Percentiles rank a stretch among this genome's conserved stretches.
Evolutionary conservation across 2,888 invertebrate genomes (phyloP).

Genomic region (Ophraella communa): DNA sequence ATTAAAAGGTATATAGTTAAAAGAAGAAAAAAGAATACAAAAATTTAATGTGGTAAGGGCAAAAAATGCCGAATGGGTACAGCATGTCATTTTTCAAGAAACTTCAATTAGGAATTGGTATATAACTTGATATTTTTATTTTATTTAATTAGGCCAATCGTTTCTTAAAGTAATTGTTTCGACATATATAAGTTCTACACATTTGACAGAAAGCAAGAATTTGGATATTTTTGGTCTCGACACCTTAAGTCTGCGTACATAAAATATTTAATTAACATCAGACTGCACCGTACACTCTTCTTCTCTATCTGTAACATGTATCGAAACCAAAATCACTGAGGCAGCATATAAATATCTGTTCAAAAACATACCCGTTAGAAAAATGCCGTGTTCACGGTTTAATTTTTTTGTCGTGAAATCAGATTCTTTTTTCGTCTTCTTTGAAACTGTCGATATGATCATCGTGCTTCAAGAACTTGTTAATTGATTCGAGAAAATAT

Average conservation of each 20-base stretch:
- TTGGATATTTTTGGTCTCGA: too few species aligned
- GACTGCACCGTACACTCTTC: neutral
- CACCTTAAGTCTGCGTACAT: neutral
- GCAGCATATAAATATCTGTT: neutral
- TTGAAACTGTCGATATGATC: neutral
- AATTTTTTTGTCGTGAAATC: neutral
- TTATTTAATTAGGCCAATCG: too few species aligned
- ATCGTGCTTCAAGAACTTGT: conserved; percentile 16
- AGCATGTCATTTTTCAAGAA: too few species aligned
- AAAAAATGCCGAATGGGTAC: too few species aligned
- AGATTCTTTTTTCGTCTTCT: neutral
- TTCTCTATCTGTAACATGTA: neutral
- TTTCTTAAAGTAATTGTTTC: too few species aligned
- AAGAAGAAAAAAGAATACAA: too few species aligned
- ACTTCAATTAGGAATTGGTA: too few species aligned
- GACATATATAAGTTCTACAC: too few species aligned
- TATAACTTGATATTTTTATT: too few species aligned
- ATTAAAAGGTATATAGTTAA: too few species aligned
- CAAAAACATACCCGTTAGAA: neutral
- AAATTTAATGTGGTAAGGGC: too few species aligned
- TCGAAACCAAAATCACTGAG: neutral
- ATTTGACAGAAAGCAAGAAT: too few species aligned
- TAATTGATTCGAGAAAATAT: conserved; percentile 29
- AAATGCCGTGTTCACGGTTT: neutral
- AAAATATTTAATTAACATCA: neutral